Evolutionary conservation across 92 coral and sea anemone species (phyloP), one percentile per base, ranked within the genome.

Genomic region (Hydrozoanthus gracilis): DNA sequence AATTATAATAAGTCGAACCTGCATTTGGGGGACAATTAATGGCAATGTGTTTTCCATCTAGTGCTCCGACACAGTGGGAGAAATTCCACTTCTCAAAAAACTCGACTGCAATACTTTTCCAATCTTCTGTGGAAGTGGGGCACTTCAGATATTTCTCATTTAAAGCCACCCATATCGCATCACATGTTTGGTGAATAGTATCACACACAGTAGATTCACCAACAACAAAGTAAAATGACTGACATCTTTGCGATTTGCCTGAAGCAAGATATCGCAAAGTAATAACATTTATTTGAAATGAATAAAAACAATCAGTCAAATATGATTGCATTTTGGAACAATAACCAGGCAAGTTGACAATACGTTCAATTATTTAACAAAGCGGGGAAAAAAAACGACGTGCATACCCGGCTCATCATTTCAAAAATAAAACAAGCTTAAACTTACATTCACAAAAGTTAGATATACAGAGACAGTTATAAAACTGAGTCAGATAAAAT

Each of bases 181-280:
- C 77, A 72, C 56, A 72, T 46, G 77, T 72, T 72, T 72, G 77
- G 77, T 72, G 77, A 47, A 47, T 46, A 8, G 47, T 45, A 72
- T 72, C 55, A 72, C 56, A 72, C 77, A 72, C 77, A 72, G 77
- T 72, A 46, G 77, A 44, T 46, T 72, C 77, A 12, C 54, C 77
- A 72, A 72, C 56, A 72, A 72, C 54, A 72, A 72, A 72, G 77
- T 71, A 52, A 71, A 71, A 71, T 71, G 76, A 71, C 52, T 71
- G 76, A 71, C 76, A 71, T 74, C 79, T 74, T 51, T 74, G 79
- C 44, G 79, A 74, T 74, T 74, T 49, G 15, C 79, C 79, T 74
- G 79, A 48, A 74, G 79, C 79, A 74, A 74, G 79, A 49, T 74
- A 74, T 74, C 64, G 79, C 45, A 74, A 74, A 74, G 79, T 50